Conservation (phyloP, 2,888 invertebrate species). For the Notodonta ziczac region DNA sequence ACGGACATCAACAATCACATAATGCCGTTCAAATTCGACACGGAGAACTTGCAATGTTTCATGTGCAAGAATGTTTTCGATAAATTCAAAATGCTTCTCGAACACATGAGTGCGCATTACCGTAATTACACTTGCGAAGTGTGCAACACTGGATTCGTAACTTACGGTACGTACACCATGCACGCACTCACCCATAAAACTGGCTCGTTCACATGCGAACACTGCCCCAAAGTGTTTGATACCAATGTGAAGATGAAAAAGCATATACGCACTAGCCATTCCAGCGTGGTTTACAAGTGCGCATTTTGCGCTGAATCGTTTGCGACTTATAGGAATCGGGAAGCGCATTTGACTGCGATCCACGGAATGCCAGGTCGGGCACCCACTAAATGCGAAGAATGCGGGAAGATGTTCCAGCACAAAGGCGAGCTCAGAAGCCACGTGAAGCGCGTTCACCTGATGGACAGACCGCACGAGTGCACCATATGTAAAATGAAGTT, state of each 20-base stretch:
- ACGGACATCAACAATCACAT: conserved; percentile 48
- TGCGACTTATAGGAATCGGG: background rate
- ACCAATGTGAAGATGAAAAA: background rate
- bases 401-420: conserved; percentile 60
- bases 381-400: conserved; percentile 33
- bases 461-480: conserved; percentile 27
- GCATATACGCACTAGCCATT: background rate
- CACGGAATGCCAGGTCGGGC: background rate
- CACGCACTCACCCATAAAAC: background rate
- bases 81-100: conserved; percentile 11
- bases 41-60: conserved; percentile 38
- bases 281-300: background rate
- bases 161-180: conserved; percentile 20
- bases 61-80: conserved; percentile 36
- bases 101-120: conserved; percentile 55
- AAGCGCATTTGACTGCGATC: background rate
- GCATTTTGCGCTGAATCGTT: background rate
- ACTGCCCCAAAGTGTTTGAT: background rate
- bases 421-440: conserved; percentile 29
- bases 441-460: conserved; percentile 22
- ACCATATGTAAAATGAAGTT: background rate
- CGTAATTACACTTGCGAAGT: conserved; percentile 52
- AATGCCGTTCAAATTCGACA: conserved; percentile 43
- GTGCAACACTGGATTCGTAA: conserved; percentile 34
- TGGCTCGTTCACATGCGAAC: background rate